Evolutionary conservation across 2,888 invertebrate genomes (phyloP).

Genomic region (Scelioninae gen. 1): DNA sequence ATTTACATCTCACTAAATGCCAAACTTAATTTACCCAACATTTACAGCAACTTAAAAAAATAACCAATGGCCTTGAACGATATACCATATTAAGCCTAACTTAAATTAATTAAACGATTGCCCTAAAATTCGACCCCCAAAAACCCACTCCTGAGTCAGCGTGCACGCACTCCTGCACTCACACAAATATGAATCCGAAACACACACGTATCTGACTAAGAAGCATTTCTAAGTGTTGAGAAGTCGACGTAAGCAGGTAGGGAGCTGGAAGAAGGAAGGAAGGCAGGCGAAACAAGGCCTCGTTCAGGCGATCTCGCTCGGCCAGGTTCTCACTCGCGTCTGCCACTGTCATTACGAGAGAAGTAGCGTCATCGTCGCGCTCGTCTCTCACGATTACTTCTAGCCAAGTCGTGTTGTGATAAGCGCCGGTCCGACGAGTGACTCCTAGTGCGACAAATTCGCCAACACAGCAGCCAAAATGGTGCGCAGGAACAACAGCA

Average conservation of each 20-base stretch:
- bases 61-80: too few relatives aligned
- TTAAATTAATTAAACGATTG: too few relatives aligned
- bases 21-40: too few relatives aligned
- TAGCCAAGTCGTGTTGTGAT: not conserved
- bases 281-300: conserved; percentile 41
- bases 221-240: conserved; percentile 38
- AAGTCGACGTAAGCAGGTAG: conserved; percentile 56
- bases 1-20: too few relatives aligned
- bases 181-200: too few relatives aligned
- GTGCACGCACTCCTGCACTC: conserved; percentile 39
- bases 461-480: conserved; percentile 74
- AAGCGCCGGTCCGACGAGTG: not conserved
- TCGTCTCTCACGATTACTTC: too few relatives aligned
- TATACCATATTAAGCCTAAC: too few relatives aligned
- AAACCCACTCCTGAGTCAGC: conserved; percentile 30
- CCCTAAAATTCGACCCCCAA: conserved; percentile 6
- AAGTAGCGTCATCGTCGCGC: not conserved
- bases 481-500: conserved; percentile 84
- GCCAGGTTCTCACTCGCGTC: conserved; percentile 42
- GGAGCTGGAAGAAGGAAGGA: conserved; percentile 60
- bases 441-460: not conserved
- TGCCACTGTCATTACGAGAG: conserved; percentile 12
- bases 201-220: conserved; percentile 5
- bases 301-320: conserved; percentile 46
- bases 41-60: too few relatives aligned